Evolutionary conservation across 2,888 invertebrate genomes (phyloP), one percentile per base, ranked within the genome.

Genomic region (Rhyacophila evoluta): DNA sequence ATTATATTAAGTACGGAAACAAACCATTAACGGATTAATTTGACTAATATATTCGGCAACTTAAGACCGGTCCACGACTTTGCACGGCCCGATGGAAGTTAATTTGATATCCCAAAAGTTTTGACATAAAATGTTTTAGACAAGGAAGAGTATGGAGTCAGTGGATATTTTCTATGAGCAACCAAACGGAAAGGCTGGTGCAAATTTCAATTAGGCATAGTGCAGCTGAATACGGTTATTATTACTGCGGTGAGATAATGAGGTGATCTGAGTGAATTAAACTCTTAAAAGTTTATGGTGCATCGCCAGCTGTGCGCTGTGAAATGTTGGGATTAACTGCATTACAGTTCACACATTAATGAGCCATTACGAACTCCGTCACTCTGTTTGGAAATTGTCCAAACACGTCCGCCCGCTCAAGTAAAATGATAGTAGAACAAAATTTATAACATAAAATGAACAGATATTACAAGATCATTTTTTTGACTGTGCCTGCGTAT

Each of bases 71-170:
- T 55, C 25, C 19, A 55, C 55, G 55, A 55, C 55, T 55, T 55
- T 55, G 19, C 55, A 55, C 55, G 19, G 55, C 55, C 19, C 55
- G 19, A 55, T 55, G 55, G 25, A 55, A 25, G 19, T 55, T 55
- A 55, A 55, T 55, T 55, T 55, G 25, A 55, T 55, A 55, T 25
- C 55, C 19, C 55, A 19, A 55, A 55, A 55, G 55, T 55, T 55
- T 19, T 55, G 55, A 55, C 55, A 55, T 19, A 55, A 55, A 55
- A 55, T 55, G 55, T 55, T 55, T 15, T 3, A 41, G 5, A 41
- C 41, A n/a, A 37, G 55, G 19, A 33, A 55, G 55, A 55, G 55
- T 8, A 19, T 19, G 19, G 25, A 55, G 55, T 55, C 19, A 15
- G 55, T 25, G 25, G 19, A n/a, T 55, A 55, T 15, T 55, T 55